Evolutionary conservation across 1,140 invertebrate species (phyloP).

Genomic region (Solen grandis): DNA sequence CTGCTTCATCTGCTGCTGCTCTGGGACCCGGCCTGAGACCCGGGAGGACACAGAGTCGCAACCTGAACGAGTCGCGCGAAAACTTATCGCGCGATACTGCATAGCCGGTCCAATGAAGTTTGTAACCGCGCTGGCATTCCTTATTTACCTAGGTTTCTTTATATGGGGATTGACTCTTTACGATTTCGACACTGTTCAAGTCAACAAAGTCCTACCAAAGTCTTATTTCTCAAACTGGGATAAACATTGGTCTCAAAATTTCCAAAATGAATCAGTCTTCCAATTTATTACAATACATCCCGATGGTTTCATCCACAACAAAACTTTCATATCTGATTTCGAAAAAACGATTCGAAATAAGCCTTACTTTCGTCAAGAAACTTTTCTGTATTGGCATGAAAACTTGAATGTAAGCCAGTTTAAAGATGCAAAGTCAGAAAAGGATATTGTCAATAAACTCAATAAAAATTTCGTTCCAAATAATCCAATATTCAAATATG

Average conservation of each 20-base stretch:
- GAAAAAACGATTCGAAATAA: constrained; percentile 8
- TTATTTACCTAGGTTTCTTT: constrained; percentile 9
- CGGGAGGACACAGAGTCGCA: constrained; percentile 10
- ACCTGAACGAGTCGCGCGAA: neutral
- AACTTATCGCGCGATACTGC: constrained; percentile 9
- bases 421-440: neutral
- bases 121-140: neutral
- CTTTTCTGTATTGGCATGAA: constrained; percentile 20
- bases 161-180: constrained; percentile 19
- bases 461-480: neutral
- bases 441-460: neutral
- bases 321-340: constrained; percentile 8
- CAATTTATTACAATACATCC: constrained; percentile 17
- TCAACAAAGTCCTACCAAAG: constrained; percentile 7
- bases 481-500: constrained; percentile 16
- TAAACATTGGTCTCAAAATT: constrained; percentile 14
- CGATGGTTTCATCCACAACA: constrained; percentile 10
- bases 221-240: constrained; percentile 16
- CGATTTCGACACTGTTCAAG: constrained; percentile 17
- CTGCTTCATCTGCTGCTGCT: constrained; percentile 38
- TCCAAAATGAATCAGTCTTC: constrained; percentile 16
- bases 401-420: neutral
- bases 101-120: constrained; percentile 8
- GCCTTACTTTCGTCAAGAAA: neutral
- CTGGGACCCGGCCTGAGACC: constrained; percentile 6